phyloP scores from a whole-genome alignment of 2,888 invertebrate genomes.

The Achlya flavicornis region DNA sequence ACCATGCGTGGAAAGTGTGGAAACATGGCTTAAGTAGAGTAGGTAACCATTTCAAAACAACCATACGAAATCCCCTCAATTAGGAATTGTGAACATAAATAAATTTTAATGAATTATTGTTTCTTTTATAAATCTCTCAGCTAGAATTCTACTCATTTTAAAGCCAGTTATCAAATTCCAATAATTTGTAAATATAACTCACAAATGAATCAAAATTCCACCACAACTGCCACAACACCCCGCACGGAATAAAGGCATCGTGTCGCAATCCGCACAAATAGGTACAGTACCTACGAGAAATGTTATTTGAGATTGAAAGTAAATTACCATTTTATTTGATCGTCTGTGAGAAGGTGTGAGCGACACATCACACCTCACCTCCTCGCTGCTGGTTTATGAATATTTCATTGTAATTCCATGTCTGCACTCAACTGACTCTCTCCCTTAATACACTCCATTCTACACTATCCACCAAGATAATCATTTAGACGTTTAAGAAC shows the following conservation, averaged over 20 bases:
- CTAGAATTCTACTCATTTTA: too few relatives aligned
- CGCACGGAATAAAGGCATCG: neutral
- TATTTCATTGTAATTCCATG: slow-evolving; percentile 9
- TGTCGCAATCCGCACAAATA: slow-evolving; percentile 4
- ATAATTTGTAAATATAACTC: neutral
- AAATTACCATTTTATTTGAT: slow-evolving; percentile 13
- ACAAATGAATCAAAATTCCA: neutral
- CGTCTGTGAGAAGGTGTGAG: slow-evolving; percentile 5
- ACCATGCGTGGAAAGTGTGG: neutral
- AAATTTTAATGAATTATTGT: too few relatives aligned
- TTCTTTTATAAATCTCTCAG: too few relatives aligned
- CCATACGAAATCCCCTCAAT: neutral
- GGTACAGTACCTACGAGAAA: neutral
- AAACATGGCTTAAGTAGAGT: neutral
- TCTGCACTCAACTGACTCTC: neutral
- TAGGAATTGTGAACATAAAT: too few relatives aligned
- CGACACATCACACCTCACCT: neutral
- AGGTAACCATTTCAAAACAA: neutral
- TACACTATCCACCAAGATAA: too few relatives aligned
- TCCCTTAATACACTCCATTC: too few relatives aligned
- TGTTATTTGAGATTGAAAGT: slow-evolving; percentile 12
- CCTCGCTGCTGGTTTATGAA: slow-evolving; percentile 1
- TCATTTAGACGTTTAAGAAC: too few relatives aligned
- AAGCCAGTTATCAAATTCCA: too few relatives aligned
- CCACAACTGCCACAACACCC: neutral